phyloP scores from a whole-genome alignment of 2,113 vertebrate species.

The Xyliphius kryptos region DNA sequence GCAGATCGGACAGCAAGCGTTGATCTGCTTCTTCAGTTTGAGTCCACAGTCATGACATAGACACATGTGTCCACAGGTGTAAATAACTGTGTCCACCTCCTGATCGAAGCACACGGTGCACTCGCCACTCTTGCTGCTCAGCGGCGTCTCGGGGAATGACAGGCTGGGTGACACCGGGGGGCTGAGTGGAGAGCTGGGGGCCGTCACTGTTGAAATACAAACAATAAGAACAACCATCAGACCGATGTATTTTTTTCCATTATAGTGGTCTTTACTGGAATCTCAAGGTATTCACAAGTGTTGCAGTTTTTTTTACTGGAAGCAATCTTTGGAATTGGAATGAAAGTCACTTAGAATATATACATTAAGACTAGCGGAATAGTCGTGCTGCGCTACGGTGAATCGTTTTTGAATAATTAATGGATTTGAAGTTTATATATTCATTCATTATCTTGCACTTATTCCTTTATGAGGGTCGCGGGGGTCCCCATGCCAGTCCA shows the following conservation, averaged over 20 bases:
- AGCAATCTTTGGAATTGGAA: too few relatives aligned
- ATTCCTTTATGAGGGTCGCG: too few relatives aligned
- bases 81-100: slow-evolving; percentile 97
- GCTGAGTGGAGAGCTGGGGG: slow-evolving; percentile 91
- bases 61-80: slow-evolving; percentile 98
- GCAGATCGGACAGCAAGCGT: slow-evolving; percentile 95
- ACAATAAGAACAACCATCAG: slow-evolving; percentile 7
- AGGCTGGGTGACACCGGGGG: slow-evolving; percentile 79
- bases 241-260: not conserved
- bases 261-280: not conserved
- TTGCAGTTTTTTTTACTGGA: too few relatives aligned
- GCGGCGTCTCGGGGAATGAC: slow-evolving; percentile 66
- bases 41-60: slow-evolving; percentile 91
- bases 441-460: too few relatives aligned
- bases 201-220: slow-evolving; percentile 79
- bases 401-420: too few relatives aligned
- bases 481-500: too few relatives aligned
- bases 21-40: slow-evolving; percentile 89
- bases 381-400: too few relatives aligned
- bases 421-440: too few relatives aligned
- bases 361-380: too few relatives aligned
- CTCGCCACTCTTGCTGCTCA: slow-evolving; percentile 78
- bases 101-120: slow-evolving; percentile 96
- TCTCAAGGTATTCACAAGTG: too few relatives aligned
- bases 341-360: too few relatives aligned